A percentile compares a stretch with the other conserved stretches of the same genome.
These are phyloP conservation scores for Drosophila maculinotata DNA, from an alignment of 2,888 invertebrate species.

Conservation along the genomic window DNA sequence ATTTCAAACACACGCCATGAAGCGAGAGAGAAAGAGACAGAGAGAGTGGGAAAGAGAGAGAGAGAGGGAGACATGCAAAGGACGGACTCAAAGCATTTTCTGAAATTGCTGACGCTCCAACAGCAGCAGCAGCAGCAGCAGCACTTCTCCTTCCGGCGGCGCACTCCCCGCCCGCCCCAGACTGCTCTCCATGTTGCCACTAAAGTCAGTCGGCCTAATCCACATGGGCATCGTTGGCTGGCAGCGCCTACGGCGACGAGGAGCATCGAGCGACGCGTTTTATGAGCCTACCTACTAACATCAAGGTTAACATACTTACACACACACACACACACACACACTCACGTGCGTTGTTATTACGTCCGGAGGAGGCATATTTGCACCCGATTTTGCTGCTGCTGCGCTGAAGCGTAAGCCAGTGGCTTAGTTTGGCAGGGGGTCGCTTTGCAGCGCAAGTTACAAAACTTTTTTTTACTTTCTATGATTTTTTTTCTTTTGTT, in stretches of 20 bases:
- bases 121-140: conserved; percentile 9
- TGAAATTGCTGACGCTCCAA: conserved; percentile 45
- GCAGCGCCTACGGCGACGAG: conserved; percentile 35
- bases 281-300: conserved; percentile 58
- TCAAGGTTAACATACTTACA: conserved; percentile 47
- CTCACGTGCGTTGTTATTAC: conserved; percentile 51
- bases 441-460: conserved; percentile 4
- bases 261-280: conserved; percentile 53
- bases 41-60: neutral
- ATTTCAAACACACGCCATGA: conserved; percentile 27
- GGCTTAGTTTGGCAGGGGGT: conserved; percentile 59
- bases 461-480: conserved; percentile 11
- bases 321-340: conserved; percentile 12
- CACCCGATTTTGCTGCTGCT: conserved; percentile 13
- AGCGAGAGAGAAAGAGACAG: neutral
- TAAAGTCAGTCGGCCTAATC: conserved; percentile 54
- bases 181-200: conserved; percentile 13
- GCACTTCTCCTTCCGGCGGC: conserved; percentile 8
- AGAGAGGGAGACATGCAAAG: conserved; percentile 10
- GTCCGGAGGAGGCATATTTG: conserved; percentile 60
- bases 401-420: conserved; percentile 49
- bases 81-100: conserved; percentile 47
- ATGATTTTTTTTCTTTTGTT: neutral
- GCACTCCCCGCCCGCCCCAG: neutral
- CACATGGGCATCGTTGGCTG: conserved; percentile 38